phyloP scores from a whole-genome alignment of 2,888 invertebrate genomes.

The Dendrolimus houi region DNA sequence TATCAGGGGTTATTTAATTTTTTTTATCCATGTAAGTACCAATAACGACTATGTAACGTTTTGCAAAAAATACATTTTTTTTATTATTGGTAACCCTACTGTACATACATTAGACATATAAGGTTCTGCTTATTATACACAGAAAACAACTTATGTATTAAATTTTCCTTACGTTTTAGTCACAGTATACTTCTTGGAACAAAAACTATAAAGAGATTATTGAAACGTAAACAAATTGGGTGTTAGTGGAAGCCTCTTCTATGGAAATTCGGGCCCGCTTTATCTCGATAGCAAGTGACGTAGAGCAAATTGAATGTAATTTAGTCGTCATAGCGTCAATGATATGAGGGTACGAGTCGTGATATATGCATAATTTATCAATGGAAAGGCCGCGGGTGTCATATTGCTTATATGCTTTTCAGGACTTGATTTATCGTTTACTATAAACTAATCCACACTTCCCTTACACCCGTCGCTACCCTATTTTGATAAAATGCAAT shows the following conservation, averaged over 20 bases:
- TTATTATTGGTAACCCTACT: too few relatives aligned
- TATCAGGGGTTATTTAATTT: too few relatives aligned
- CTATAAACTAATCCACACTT: slow-evolving; percentile 3
- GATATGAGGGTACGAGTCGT: slow-evolving; percentile 19
- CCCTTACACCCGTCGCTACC: background rate
- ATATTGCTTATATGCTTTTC: slow-evolving; percentile 2
- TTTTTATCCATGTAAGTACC: too few relatives aligned
- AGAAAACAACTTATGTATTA: too few relatives aligned
- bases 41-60: too few relatives aligned
- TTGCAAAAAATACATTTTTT: too few relatives aligned
- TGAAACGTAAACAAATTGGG: slow-evolving; percentile 19
- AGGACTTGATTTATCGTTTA: slow-evolving; percentile 6
- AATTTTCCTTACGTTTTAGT: too few relatives aligned
- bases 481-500: too few relatives aligned
- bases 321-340: slow-evolving; percentile 26
- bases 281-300: slow-evolving; percentile 13
- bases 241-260: slow-evolving; percentile 12
- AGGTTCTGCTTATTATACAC: too few relatives aligned
- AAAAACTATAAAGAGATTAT: slow-evolving; percentile 6
- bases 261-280: slow-evolving; percentile 21
- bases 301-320: slow-evolving; percentile 25
- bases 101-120: too few relatives aligned
- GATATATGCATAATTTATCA: slow-evolving; percentile 35
- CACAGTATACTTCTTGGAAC: too few relatives aligned
- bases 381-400: slow-evolving; percentile 18